Evolutionary conservation across 1,140 invertebrate species (phyloP), one percentile per base, ranked within the genome.

Genomic region (Globodera ellingtonae): DNA sequence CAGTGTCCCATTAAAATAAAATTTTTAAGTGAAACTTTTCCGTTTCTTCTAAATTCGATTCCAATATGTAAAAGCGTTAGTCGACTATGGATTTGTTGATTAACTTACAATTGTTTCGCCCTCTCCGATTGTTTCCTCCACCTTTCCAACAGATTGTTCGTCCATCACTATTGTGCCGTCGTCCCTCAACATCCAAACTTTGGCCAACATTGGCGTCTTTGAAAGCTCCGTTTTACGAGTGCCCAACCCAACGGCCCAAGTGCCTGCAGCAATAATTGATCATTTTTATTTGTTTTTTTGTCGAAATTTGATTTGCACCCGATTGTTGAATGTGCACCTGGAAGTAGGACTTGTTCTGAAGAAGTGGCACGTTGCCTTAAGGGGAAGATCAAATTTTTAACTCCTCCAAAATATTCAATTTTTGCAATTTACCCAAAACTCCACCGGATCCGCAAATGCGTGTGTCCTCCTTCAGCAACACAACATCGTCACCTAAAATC

Each of bases 331-430:
- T 91, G 91, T 98, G 98, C 4, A 98, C 94, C 92, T 99, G 97
- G 91, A 98, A 99, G 90, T 98, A 99, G 18, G 96, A 94, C 92
- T 99, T 99, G 84, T 96, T 97, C 90, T 99, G 97, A 15, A 95
- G 94, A 72, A 96, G 91, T 0, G 97, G 96, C 46, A 95, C 95
- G 35, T 70, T 70, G 24, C 67, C 67, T 70, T 35, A 67, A 15
- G 18, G 35, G n/a, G 13, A 69, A 69, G 18, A 69, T 18, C 66
- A 24, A 69, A 15, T 69, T 69, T 8, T 24, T 13, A 69, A 13
- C 9, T n/a, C 35, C 66, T 69, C 35, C n/a, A 15, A 44, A 7
- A 44, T 6, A 6, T n/a, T 24, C n/a, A 70, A 44, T 44, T 44
- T 35, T 10, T 70, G 24, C 35, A 35, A 35, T 90, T 94, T 97